phyloP scores from a whole-genome alignment of 1,140 invertebrate genomes.

The Muscidifurax raptorellus region DNA sequence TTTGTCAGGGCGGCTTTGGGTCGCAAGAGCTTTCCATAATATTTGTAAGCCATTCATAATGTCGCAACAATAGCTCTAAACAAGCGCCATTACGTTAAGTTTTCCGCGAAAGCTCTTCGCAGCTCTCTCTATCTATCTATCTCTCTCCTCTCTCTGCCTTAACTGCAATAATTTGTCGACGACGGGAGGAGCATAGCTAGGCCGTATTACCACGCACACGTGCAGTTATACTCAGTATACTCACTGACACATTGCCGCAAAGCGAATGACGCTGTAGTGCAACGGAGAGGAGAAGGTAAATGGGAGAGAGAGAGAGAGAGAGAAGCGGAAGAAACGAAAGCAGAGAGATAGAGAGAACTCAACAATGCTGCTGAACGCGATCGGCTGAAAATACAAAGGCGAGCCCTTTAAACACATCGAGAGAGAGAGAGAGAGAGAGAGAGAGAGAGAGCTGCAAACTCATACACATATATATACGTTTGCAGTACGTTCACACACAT shows the following conservation, averaged over 20 bases:
- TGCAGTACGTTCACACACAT: too few species aligned
- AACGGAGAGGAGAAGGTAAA: not conserved
- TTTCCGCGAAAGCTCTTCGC: constrained; percentile 22
- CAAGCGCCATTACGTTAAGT: constrained; percentile 33
- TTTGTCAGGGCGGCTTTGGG: not conserved
- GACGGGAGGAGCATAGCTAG: not conserved
- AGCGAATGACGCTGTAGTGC: not conserved
- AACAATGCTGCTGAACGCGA: constrained; percentile 38
- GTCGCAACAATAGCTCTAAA: constrained; percentile 20
- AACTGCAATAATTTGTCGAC: constrained; percentile 26
- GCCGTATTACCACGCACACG: not conserved
- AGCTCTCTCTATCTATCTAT: not conserved
- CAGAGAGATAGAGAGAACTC: constrained; percentile 13
- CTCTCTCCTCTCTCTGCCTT: not conserved
- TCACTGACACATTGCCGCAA: not conserved
- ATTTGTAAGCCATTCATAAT: constrained; percentile 29
- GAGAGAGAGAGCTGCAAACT: constrained; percentile 11
- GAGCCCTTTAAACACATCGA: constrained; percentile 42
- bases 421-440: not conserved
- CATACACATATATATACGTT: too few species aligned
- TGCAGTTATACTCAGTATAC: not conserved
- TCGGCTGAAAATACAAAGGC: constrained; percentile 48
- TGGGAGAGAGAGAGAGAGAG: not conserved
- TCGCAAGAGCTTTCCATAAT: constrained; percentile 22
- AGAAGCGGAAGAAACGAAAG: not conserved